A percentile compares a stretch with the other conserved stretches of the same genome.
These are phyloP conservation scores for Heliconius charithonia DNA, from an alignment of 2,888 invertebrate species.

Conservation along the genomic window DNA sequence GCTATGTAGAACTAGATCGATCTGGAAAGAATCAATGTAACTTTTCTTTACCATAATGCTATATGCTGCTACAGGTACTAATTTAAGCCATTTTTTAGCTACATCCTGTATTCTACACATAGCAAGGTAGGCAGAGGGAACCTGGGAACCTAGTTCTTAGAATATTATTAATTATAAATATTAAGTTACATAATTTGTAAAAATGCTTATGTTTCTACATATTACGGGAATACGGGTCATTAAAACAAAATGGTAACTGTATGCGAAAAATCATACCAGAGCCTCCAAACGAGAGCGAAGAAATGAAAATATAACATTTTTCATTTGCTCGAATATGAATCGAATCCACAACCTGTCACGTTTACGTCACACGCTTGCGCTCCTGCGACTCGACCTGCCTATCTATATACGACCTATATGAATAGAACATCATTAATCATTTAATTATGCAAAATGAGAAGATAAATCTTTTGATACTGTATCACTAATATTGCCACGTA, in stretches of 20 bases:
- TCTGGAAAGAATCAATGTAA: conserved; percentile 3
- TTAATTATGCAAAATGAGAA: background rate
- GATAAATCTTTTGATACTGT: background rate
- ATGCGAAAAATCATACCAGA: too few relatives aligned
- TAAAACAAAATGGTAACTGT: background rate
- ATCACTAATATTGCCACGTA: conserved; percentile 5
- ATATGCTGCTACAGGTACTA: too few relatives aligned
- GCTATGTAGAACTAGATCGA: conserved; percentile 8
- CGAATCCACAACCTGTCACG: background rate
- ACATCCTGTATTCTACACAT: too few relatives aligned
- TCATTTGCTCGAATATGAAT: background rate
- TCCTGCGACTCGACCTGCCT: background rate
- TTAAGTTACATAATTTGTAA: too few relatives aligned
- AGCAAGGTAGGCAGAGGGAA: too few relatives aligned
- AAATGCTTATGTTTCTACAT: background rate
- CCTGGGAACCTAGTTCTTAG: too few relatives aligned
- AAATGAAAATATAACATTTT: background rate
- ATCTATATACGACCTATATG: too few relatives aligned
- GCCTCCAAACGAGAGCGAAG: background rate
- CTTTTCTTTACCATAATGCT: background rate
- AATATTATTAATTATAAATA: too few relatives aligned
- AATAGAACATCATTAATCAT: background rate
- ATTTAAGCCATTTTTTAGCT: too few relatives aligned
- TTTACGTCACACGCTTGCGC: background rate
- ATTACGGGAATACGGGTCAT: background rate